These are phyloP conservation scores for Scaptomyza parva DNA, from an alignment of 2,888 invertebrate species.

Conservation along the genomic window DNA sequence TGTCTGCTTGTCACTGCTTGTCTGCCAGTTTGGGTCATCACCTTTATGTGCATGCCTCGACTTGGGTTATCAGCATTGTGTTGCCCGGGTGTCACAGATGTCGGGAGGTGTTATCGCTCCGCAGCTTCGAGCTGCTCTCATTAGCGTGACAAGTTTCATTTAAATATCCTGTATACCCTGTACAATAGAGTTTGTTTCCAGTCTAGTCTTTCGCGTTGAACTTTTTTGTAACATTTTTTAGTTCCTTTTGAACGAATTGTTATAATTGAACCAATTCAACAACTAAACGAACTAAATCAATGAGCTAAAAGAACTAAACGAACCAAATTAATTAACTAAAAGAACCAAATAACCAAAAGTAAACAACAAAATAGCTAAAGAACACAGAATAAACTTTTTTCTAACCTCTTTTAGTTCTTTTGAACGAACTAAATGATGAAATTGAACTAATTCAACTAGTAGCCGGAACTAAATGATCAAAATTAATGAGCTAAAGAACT, in stretches of 20 bases:
- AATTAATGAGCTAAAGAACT: no score
- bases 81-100: constrained; percentile 34
- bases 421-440: not conserved
- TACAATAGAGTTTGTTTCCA: not conserved
- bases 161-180: constrained; percentile 2
- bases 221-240: no score
- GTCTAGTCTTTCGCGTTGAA: no score
- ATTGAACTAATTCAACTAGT: no score
- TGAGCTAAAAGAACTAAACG: not conserved
- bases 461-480: no score
- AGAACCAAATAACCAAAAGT: no score
- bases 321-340: no score
- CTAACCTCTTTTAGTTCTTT: no score
- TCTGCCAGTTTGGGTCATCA: constrained; percentile 34
- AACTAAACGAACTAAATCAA: not conserved
- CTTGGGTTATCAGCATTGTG: constrained; percentile 55
- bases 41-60: constrained; percentile 35
- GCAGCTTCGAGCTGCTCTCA: constrained; percentile 57
- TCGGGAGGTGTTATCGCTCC: constrained; percentile 63
- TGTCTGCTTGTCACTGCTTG: not conserved
- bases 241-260: not conserved
- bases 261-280: not conserved
- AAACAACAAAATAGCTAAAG: no score
- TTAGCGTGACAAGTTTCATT: constrained; percentile 51
- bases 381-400: no score